These are phyloP conservation scores for Lamellibrachia columna DNA, from an alignment of 2,888 invertebrate species.

Conservation along the genomic window DNA sequence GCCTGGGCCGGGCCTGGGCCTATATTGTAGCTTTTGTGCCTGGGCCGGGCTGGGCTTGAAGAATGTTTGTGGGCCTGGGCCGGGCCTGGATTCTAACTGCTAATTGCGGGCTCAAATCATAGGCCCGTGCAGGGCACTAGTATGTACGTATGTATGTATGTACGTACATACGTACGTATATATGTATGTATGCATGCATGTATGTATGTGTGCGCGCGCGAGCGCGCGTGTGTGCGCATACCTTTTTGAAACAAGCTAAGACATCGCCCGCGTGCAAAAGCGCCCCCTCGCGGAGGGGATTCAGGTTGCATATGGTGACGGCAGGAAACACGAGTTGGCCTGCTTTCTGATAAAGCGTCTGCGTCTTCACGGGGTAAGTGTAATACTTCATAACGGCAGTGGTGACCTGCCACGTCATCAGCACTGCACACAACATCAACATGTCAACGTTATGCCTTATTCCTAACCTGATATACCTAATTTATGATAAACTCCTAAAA, in stretches of 20 bases:
- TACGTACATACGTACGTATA: neutral
- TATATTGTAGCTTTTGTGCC: too few relatives aligned
- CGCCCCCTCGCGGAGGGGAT: neutral
- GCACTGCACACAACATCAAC: neutral
- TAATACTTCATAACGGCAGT: constrained; percentile 20
- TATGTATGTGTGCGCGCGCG: neutral
- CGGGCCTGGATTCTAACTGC: too few relatives aligned
- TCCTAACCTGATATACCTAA: neutral
- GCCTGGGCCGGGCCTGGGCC: too few relatives aligned
- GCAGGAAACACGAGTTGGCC: constrained; percentile 7
- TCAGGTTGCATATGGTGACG: constrained; percentile 22
- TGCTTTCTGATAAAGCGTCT: neutral
- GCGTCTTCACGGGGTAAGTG: constrained; percentile 14
- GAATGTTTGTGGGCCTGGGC: too few relatives aligned
- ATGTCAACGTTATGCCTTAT: neutral
- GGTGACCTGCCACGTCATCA: constrained; percentile 22
- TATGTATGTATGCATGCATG: constrained; percentile 19
- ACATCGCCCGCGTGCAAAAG: neutral
- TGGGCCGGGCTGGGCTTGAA: too few relatives aligned
- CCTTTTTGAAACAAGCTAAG: neutral
- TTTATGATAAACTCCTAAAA: too few relatives aligned
- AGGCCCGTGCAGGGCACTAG: too few relatives aligned
- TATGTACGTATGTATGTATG: neutral
- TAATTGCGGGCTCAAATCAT: too few relatives aligned
- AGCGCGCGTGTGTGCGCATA: neutral